phyloP scores from a whole-genome alignment of 2,113 vertebrate genomes.

The Chaenogobius annularis region DNA sequence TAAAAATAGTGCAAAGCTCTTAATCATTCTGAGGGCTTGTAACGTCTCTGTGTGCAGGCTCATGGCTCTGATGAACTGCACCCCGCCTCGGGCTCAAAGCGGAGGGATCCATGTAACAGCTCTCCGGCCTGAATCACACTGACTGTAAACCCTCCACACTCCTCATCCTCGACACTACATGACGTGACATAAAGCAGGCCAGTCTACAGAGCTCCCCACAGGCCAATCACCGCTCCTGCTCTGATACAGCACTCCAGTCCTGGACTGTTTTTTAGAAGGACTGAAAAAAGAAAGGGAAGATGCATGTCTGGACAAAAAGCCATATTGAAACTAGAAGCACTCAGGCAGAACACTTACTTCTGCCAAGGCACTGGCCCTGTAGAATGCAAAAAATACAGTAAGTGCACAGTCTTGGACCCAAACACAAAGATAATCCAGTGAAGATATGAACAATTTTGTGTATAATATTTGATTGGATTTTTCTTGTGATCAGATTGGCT shows the following conservation, averaged over 20 bases:
- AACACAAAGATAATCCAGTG: no score
- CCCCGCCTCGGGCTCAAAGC: constrained; percentile 7
- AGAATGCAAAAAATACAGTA: no score
- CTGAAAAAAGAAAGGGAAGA: constrained; percentile 1
- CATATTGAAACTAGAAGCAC: neutral
- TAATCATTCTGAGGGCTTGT: constrained; percentile 55
- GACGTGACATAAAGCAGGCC: neutral
- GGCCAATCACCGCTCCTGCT: neutral
- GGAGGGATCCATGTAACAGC: constrained; percentile 9
- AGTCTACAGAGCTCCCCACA: neutral
- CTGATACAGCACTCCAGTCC: neutral
- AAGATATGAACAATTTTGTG: no score
- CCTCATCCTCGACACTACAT: neutral
- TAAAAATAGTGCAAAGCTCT: constrained; percentile 68
- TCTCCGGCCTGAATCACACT: constrained; percentile 21
- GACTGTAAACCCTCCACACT: constrained; percentile 13
- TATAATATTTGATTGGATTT: no score
- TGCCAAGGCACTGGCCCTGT: no score
- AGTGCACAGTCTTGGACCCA: no score
- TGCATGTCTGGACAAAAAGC: neutral
- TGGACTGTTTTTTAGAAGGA: neutral
- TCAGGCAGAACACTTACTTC: neutral
- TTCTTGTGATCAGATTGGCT: no score
- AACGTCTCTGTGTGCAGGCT: constrained; percentile 31
- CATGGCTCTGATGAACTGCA: constrained; percentile 24